These are phyloP conservation scores for Megalops atlanticus DNA, from an alignment of 2,113 vertebrate species.

Conservation along the genomic window DNA sequence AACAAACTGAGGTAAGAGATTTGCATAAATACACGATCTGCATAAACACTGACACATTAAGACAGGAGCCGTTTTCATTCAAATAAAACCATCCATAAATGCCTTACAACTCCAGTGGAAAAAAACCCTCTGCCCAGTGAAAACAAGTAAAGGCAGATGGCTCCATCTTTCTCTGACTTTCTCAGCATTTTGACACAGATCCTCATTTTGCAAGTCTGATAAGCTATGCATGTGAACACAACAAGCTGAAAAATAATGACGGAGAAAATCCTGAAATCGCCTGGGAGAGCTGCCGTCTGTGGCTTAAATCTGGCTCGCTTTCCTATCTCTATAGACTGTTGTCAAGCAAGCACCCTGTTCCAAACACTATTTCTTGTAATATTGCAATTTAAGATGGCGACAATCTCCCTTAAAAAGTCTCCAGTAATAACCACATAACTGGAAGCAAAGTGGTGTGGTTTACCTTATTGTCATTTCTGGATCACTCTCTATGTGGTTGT, in stretches of 20 bases:
- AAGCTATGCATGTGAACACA: background rate
- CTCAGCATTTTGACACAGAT: background rate
- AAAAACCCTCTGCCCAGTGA: background rate
- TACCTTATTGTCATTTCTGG: background rate
- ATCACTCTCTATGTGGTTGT: background rate
- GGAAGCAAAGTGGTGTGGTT: background rate
- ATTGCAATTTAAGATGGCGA: background rate
- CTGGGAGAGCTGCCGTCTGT: background rate
- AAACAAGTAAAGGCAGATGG: background rate
- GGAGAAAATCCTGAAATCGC: background rate
- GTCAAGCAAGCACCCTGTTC: background rate
- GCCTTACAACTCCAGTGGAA: background rate
- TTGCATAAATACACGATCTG: constrained; percentile 72
- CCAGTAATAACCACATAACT: background rate
- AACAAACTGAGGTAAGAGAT: constrained; percentile 64
- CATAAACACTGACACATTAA: constrained; percentile 60
- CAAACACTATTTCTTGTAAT: background rate
- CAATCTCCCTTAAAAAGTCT: background rate
- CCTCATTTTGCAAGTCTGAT: background rate
- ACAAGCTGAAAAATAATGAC: background rate
- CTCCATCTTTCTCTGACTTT: constrained; percentile 12
- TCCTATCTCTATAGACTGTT: background rate
- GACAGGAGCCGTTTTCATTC: constrained; percentile 18
- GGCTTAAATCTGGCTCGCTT: background rate
- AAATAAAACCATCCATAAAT: constrained; percentile 29